Percentiles rank a stretch among this genome's conserved stretches.
Evolutionary conservation across 1,140 invertebrate genomes (phyloP).

Genomic region (Diorhabda carinulata): DNA sequence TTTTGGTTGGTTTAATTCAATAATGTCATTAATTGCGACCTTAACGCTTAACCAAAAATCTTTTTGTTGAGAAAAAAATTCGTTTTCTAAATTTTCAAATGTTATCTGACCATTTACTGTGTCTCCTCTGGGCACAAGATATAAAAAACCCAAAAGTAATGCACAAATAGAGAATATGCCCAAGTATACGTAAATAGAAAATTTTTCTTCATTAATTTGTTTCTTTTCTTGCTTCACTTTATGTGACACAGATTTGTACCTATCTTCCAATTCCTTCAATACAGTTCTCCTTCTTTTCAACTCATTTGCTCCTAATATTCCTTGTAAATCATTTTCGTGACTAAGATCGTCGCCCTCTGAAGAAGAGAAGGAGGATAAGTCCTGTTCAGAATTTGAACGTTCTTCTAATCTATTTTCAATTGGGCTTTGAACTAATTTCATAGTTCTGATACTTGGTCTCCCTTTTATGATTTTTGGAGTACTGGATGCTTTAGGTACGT

Average conservation of each 20-base stretch:
- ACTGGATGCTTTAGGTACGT: slow-evolving; percentile 13
- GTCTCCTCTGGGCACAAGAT: not conserved
- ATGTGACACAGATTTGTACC: not conserved
- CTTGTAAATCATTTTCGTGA: not conserved
- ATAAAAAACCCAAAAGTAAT: slow-evolving; percentile 3
- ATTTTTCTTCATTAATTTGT: not conserved
- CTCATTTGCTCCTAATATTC: not conserved
- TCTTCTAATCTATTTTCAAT: slow-evolving; percentile 2
- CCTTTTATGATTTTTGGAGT: slow-evolving; percentile 15
- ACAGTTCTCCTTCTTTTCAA: not conserved
- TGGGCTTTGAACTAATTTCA: slow-evolving; percentile 11
- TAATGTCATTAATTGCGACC: slow-evolving; percentile 30
- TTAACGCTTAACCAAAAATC: slow-evolving; percentile 32
- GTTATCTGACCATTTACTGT: not conserved
- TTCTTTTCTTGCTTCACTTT: not conserved
- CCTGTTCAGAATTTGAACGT: not conserved
- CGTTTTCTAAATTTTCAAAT: slow-evolving; percentile 14
- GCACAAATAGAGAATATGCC: not conserved
- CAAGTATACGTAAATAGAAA: not conserved
- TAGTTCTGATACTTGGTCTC: slow-evolving; percentile 4
- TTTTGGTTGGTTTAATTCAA: slow-evolving; percentile 28
- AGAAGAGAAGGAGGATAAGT: not conserved
- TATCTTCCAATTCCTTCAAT: not conserved
- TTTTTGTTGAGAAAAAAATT: slow-evolving; percentile 31
- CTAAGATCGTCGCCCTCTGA: not conserved